Evolutionary conservation across 2,888 invertebrate genomes (phyloP), one percentile per base, ranked within the genome.

Genomic region (Netelia inedita): DNA sequence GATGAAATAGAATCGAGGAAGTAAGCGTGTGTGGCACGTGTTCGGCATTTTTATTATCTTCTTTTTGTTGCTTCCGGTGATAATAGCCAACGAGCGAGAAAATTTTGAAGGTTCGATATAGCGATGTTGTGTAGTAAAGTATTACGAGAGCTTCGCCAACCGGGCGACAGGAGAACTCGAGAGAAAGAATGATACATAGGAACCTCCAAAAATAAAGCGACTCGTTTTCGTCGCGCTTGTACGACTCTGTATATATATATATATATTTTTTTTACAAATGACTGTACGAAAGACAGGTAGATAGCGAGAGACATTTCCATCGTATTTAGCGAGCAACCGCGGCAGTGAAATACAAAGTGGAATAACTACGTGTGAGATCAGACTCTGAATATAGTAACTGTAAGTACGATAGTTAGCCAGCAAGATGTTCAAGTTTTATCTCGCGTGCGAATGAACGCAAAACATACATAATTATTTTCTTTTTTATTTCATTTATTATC

Each of bases 291-390:
- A 76, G 63, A 65, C 43, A 76, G 63, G 71, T 50, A 59, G 53
- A 82, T 11, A 59, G 9, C 21, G 9, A 57, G 23, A n/a, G 76
- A 69, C 69, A 65, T 72, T 69, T 68, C 68, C 41, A 74, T 74
- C 61, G 66, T 46, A 74, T 68, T 74, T 69, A 69, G 73, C 73
- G 28, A 73, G 73, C 78, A 68, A 57, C 68, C 41, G 19, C 11
- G 63, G 53, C 23, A 43, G 57, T 57, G 41, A 59, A 59, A 74
- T 84, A 85, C 76, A 86, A 86, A 84, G 87, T 79, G 63, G 86
- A 88, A 88, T 85, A 87, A 85, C 86, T 76, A 28, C 28, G 79
- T 75, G 85, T 87, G 88, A 89, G 86, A 87, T 89, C 89, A 89
- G 84, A 83, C 82, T 83, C 87, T 78, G 73, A 87, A 86, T 87